Evolutionary conservation across 2,888 invertebrate genomes (phyloP).

Genomic region (Plebejus anna): DNA sequence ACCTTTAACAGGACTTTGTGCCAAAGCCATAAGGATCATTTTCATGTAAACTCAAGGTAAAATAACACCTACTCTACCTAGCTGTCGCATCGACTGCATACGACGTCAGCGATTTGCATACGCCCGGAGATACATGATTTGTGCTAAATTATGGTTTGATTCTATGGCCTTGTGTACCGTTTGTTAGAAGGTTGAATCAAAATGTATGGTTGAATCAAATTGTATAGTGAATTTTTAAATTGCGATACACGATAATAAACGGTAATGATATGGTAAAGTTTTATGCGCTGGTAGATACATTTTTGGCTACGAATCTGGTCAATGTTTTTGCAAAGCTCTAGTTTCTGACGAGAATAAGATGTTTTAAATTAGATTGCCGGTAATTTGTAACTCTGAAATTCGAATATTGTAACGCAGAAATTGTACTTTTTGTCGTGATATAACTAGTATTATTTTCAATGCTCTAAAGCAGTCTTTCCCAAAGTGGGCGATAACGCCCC

Average conservation of each 20-base stretch:
- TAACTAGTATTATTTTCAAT: too few relatives aligned
- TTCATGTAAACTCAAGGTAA: constrained; percentile 53
- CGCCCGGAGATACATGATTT: constrained; percentile 40
- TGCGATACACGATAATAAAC: not conserved
- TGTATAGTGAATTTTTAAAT: not conserved
- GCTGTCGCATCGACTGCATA: constrained; percentile 31
- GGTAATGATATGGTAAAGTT: not conserved
- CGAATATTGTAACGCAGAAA: too few relatives aligned
- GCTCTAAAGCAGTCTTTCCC: too few relatives aligned
- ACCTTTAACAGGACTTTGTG: constrained; percentile 37
- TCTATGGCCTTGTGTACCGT: constrained; percentile 34
- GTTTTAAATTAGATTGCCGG: too few relatives aligned
- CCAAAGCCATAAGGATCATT: constrained; percentile 32
- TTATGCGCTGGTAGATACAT: too few relatives aligned
- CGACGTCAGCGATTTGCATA: constrained; percentile 51
- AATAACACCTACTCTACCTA: constrained; percentile 49
- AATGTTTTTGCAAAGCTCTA: too few relatives aligned
- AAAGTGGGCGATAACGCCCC: too few relatives aligned
- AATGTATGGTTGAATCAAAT: constrained; percentile 2
- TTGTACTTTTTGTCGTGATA: too few relatives aligned
- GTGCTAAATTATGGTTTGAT: constrained; percentile 42
- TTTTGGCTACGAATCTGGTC: too few relatives aligned
- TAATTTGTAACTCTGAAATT: too few relatives aligned
- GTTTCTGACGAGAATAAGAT: too few relatives aligned
- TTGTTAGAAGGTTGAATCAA: constrained; percentile 21